Evolutionary conservation across 2,888 invertebrate genomes (phyloP).

Genomic region (Melanostoma mellinum): DNA sequence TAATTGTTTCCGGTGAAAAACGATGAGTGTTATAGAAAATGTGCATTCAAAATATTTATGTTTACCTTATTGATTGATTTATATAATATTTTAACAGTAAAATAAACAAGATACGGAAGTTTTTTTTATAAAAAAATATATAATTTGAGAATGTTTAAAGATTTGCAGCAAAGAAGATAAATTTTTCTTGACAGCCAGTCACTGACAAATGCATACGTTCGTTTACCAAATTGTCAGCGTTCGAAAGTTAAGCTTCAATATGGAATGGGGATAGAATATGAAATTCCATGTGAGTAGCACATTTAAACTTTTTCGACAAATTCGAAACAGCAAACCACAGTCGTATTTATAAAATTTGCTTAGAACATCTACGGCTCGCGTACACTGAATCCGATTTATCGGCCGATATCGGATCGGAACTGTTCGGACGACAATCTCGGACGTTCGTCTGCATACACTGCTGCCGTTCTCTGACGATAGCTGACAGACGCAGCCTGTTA

Average conservation of each 20-base stretch:
- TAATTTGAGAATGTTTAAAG: constrained; percentile 54
- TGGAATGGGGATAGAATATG: neutral
- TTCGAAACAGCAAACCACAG: too few species aligned
- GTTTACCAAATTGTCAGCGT: constrained; percentile 27
- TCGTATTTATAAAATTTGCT: too few species aligned
- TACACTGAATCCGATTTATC: too few species aligned
- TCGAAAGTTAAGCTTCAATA: constrained; percentile 8
- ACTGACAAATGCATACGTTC: constrained; percentile 32
- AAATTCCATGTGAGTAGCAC: constrained; percentile 2
- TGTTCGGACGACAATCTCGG: too few species aligned
- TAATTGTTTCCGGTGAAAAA: constrained; percentile 53
- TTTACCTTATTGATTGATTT: constrained; percentile 51
- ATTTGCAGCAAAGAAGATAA: constrained; percentile 57
- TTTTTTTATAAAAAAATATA: constrained; percentile 61
- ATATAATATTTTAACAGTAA: constrained; percentile 25
- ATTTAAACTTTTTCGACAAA: too few species aligned
- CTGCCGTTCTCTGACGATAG: too few species aligned
- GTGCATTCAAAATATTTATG: neutral
- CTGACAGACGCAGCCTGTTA: too few species aligned
- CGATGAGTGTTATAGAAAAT: neutral
- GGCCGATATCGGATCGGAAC: too few species aligned
- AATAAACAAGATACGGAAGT: constrained; percentile 34
- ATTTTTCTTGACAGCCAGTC: constrained; percentile 64
- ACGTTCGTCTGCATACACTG: too few species aligned
- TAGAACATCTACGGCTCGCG: too few species aligned